Evolutionary conservation across 37 sponge, comb jelly and placozoan genomes (phyloP).

Genomic region (Diacarnus erythraeanus): DNA sequence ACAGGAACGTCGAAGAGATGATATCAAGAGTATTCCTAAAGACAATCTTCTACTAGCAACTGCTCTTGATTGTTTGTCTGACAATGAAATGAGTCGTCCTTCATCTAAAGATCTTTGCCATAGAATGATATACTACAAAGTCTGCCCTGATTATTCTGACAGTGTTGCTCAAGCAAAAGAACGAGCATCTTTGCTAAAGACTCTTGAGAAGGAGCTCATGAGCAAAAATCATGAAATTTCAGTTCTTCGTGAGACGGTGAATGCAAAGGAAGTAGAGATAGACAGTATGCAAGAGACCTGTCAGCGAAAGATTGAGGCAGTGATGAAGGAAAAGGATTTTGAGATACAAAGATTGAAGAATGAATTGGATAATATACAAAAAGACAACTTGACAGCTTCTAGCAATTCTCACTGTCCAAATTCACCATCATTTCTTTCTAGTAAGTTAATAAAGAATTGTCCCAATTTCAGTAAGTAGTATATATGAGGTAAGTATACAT

Average conservation of each 20-base stretch:
- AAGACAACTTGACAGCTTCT: no score
- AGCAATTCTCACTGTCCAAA: no score
- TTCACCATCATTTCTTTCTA: no score
- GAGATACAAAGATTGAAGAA: not conserved
- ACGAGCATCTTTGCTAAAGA: not conserved
- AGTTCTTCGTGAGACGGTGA: not conserved
- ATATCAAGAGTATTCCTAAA: not conserved
- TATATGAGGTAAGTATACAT: no score
- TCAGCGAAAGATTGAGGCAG: not conserved
- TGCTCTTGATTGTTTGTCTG: constrained; percentile 16
- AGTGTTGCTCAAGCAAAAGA: constrained; percentile 8
- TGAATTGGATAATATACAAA: no score
- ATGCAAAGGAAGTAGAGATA: not conserved
- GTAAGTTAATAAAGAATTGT: no score
- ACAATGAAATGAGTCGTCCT: constrained; percentile 20
- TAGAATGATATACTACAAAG: constrained; percentile 6
- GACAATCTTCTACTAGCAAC: constrained; percentile 10
- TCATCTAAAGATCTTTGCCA: constrained; percentile 15
- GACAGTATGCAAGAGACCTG: not conserved
- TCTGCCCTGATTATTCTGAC: constrained; percentile 5
- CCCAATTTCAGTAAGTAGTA: no score
- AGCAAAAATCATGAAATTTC: not conserved
- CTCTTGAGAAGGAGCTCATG: not conserved
- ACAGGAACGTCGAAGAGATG: constrained; percentile 27
- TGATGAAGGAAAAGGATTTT: not conserved